Conservation (phyloP, 2,888 invertebrate species). For the Neoscelio sp. region DNA sequence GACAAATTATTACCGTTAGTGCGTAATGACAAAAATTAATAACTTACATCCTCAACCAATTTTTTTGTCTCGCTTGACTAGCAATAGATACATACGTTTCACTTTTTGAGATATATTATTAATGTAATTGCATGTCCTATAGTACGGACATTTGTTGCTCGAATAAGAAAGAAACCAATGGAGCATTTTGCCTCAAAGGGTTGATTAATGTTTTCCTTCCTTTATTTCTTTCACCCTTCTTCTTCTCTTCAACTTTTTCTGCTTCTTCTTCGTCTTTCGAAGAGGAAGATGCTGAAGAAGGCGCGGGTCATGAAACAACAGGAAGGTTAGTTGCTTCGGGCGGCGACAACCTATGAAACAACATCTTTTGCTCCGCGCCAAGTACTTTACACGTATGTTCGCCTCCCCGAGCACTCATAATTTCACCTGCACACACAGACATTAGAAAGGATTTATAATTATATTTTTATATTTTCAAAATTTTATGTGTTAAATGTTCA, state of each 20-base stretch:
- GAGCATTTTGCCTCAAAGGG: conserved; percentile 65
- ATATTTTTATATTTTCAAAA: too few relatives aligned
- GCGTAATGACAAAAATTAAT: too few relatives aligned
- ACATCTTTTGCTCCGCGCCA: conserved; percentile 72
- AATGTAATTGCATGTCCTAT: conserved; percentile 62
- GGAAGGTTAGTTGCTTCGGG: conserved; percentile 81
- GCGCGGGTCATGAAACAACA: conserved; percentile 80
- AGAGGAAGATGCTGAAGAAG: conserved; percentile 76
- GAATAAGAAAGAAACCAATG: conserved; percentile 50
- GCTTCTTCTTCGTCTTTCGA: conserved; percentile 20
- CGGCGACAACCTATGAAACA: conserved; percentile 80
- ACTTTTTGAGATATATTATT: conserved; percentile 49
- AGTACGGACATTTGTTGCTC: conserved; percentile 33
- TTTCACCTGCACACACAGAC: conserved; percentile 71
- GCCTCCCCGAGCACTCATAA: conserved; percentile 75
- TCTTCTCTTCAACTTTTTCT: conserved; percentile 48
- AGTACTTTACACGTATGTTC: conserved; percentile 75
- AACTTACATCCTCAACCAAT: too few relatives aligned
- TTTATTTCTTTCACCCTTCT: conserved; percentile 55
- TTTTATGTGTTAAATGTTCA: too few relatives aligned
- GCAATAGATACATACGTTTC: conserved; percentile 14
- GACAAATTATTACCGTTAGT: not conserved
- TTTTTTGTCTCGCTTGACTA: not conserved
- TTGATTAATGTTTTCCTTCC: conserved; percentile 66
- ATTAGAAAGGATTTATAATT: conserved; percentile 19